phyloP scores from a whole-genome alignment of 2,113 vertebrate species.

The Vimba vimba region DNA sequence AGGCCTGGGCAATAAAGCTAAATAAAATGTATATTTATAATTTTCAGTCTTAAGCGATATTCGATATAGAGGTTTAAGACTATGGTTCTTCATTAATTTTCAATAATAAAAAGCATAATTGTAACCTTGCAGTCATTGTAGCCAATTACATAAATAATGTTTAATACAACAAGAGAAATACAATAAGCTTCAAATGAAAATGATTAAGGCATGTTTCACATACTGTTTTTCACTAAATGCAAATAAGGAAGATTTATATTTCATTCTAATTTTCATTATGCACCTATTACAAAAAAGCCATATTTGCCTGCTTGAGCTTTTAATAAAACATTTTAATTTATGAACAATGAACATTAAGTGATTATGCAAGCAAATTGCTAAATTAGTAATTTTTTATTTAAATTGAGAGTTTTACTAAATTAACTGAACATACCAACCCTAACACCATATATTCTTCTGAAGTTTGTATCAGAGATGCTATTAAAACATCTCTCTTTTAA shows the following conservation, averaged over 20 bases:
- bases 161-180: neutral
- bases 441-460: neutral
- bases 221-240: neutral
- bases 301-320: neutral
- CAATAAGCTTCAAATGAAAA: neutral
- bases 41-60: neutral
- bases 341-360: neutral
- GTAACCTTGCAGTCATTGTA: neutral
- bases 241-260: neutral
- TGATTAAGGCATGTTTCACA: neutral
- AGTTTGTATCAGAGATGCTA: neutral
- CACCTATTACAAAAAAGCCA: neutral
- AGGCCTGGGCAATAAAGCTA: neutral
- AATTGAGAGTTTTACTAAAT: neutral
- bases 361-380: neutral
- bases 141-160: neutral
- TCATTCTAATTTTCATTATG: neutral
- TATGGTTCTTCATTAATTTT: neutral
- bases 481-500: neutral
- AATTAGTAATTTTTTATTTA: neutral
- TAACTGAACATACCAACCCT: neutral
- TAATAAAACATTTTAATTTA: neutral
- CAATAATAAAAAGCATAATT: neutral
- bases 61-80: neutral
- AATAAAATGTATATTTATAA: neutral